Conservation (phyloP, 1,140 invertebrate genomes). For the Trichonephila inaurata region DNA sequence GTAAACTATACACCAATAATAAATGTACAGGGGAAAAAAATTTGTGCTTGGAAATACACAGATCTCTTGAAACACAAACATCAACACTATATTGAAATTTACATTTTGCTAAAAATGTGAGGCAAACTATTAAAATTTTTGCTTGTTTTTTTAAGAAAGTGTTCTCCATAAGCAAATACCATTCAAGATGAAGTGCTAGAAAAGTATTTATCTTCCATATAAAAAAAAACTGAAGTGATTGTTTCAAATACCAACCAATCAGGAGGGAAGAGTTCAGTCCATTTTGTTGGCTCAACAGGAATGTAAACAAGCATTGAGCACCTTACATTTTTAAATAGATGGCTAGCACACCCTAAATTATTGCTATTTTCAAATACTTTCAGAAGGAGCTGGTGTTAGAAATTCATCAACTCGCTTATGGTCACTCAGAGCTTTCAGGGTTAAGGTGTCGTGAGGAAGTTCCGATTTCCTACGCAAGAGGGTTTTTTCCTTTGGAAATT, state of each 20-base stretch:
- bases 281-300: conserved; percentile 70
- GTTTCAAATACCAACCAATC: conserved; percentile 62
- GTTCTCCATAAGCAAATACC: conserved; percentile 16
- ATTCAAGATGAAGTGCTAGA: conserved; percentile 38
- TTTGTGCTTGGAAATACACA: conserved; percentile 9
- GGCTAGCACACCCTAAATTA: conserved; percentile 65
- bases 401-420: conserved; percentile 95
- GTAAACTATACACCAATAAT: conserved; percentile 9
- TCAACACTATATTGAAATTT: conserved; percentile 20
- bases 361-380: conserved; percentile 77
- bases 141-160: conserved; percentile 24
- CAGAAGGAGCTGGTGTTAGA: conserved; percentile 82
- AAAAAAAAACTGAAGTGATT: conserved; percentile 49
- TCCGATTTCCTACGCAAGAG: conserved; percentile 96
- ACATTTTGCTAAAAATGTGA: conserved; percentile 19
- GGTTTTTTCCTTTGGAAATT: conserved; percentile 89
- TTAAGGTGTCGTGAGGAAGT: conserved; percentile 94
- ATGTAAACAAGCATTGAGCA: conserved; percentile 76
- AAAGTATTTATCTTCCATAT: conserved; percentile 58
- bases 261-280: conserved; percentile 53
- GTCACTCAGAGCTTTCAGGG: conserved; percentile 92
- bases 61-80: conserved; percentile 33
- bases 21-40: conserved; percentile 14
- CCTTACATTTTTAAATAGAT: conserved; percentile 63
- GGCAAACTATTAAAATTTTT: conserved; percentile 23